phyloP scores from a whole-genome alignment of 2,888 invertebrate species.

The Bembecia ichneumoniformis region DNA sequence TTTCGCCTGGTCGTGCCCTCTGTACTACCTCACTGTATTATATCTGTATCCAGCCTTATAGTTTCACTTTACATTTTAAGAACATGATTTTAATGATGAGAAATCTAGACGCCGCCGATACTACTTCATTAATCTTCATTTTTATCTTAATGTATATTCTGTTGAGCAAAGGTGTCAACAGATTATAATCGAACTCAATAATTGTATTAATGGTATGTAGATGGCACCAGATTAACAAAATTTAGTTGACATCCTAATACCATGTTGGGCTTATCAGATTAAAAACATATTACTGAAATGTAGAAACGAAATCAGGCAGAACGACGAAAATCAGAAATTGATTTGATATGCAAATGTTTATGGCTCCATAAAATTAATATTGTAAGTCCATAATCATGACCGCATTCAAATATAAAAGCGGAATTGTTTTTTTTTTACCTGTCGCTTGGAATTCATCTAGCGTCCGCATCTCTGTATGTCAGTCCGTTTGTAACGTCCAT shows the following conservation, averaged over 20 bases:
- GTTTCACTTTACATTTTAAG: constrained; percentile 55
- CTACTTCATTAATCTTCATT: constrained; percentile 6
- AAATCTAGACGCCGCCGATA: constrained; percentile 17
- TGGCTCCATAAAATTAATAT: constrained; percentile 43
- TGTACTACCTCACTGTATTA: constrained; percentile 46
- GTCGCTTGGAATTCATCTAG: constrained; percentile 47
- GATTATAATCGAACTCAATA: constrained; percentile 9
- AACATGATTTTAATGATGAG: constrained; percentile 31
- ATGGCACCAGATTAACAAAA: constrained; percentile 4
- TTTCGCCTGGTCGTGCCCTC: constrained; percentile 57
- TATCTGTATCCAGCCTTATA: constrained; percentile 42
- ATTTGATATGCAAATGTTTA: constrained; percentile 44
- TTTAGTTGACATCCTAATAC: constrained; percentile 32
- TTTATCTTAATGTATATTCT: constrained; percentile 5
- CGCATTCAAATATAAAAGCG: constrained; percentile 22
- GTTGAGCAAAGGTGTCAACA: constrained; percentile 11
- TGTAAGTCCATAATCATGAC: constrained; percentile 26
- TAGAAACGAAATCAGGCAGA: constrained; percentile 17
- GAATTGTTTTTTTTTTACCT: constrained; percentile 1
- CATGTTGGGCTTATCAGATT: constrained; percentile 5
- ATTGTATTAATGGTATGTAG: constrained; percentile 4
- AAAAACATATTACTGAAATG: constrained; percentile 10
- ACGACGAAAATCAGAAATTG: constrained; percentile 30
- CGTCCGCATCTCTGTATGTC: constrained; percentile 53
- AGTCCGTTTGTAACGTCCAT: constrained; percentile 44